Evolutionary conservation across 2,113 vertebrate species (phyloP).

Genomic region (Bolborhynchus lineola): DNA sequence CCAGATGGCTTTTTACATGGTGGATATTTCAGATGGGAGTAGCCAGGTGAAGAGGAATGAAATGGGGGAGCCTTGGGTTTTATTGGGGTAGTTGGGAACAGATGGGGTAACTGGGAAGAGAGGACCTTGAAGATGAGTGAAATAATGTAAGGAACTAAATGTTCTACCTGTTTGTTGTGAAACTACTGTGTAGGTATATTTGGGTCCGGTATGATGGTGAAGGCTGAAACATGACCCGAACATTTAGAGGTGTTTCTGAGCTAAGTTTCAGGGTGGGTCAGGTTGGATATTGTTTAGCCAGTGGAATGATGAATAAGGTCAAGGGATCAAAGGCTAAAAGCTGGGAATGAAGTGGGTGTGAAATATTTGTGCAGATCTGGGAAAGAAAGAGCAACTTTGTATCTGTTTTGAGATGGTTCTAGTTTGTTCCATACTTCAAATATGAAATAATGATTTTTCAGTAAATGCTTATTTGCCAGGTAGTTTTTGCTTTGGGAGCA

Average conservation of each 20-base stretch:
- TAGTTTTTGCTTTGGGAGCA: conserved; percentile 90
- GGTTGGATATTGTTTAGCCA: background rate
- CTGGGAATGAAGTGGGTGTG: background rate
- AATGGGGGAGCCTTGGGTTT: background rate
- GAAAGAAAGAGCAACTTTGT: background rate
- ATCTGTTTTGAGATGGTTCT: background rate
- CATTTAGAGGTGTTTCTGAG: background rate
- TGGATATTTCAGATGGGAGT: accelerated
- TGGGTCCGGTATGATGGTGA: accelerated
- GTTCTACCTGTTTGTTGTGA: accelerated
- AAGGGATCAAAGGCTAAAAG: background rate
- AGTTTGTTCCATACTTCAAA: accelerated
- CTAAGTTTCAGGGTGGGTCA: background rate
- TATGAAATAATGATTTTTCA: accelerated
- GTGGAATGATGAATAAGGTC: background rate
- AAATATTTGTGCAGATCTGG: background rate
- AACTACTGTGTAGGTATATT: accelerated
- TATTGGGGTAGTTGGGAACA: accelerated
- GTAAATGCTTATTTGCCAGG: conserved; percentile 62
- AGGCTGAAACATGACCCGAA: background rate
- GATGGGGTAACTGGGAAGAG: background rate
- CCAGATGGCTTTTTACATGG: accelerated
- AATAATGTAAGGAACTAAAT: background rate
- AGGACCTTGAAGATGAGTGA: background rate
- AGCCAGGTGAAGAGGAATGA: background rate